Evolutionary conservation across 1,140 invertebrate genomes (phyloP).

Genomic region (Leucophenga varia): DNA sequence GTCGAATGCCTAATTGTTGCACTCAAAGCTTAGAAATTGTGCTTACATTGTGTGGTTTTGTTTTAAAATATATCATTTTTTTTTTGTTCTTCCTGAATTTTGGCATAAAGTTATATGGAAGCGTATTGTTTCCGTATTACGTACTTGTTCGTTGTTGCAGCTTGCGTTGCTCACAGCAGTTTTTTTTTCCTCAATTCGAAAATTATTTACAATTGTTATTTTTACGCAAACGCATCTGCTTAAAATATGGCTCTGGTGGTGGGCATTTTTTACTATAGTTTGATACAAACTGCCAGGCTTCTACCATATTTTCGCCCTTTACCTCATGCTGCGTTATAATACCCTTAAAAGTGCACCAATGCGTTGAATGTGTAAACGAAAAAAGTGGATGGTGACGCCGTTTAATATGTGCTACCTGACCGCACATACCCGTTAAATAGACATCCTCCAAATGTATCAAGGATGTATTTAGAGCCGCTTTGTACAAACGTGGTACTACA

Average conservation of each 20-base stretch:
- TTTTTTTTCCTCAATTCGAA: no score
- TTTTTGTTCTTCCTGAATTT: no score
- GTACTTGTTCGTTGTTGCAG: no score
- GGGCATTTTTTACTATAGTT: conserved; percentile 43
- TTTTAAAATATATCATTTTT: no score
- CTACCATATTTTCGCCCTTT: conserved; percentile 39
- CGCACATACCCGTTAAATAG: conserved; percentile 72
- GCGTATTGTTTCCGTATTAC: no score
- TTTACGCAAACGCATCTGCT: conserved; percentile 36
- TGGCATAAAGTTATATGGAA: no score
- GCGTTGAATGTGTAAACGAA: conserved; percentile 30
- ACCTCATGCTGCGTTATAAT: conserved; percentile 46
- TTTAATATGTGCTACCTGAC: conserved; percentile 30
- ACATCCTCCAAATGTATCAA: conserved; percentile 83
- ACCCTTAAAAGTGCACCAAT: conserved; percentile 41
- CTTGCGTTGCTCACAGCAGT: conserved; percentile 23
- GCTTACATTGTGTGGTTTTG: no score
- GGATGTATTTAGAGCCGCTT: conserved; percentile 67
- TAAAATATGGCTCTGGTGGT: conserved; percentile 41
- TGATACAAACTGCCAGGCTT: conserved; percentile 41
- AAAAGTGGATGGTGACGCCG: conserved; percentile 42
- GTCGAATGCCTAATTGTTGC: no score
- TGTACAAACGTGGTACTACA: conserved; percentile 68
- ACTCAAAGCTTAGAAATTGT: no score
- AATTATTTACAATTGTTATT: conserved; percentile 24